A percentile compares a stretch with the other conserved stretches of the same genome.
Conservation (phyloP, 2,888 invertebrate species). For the Parnassius glacialis region DNA sequence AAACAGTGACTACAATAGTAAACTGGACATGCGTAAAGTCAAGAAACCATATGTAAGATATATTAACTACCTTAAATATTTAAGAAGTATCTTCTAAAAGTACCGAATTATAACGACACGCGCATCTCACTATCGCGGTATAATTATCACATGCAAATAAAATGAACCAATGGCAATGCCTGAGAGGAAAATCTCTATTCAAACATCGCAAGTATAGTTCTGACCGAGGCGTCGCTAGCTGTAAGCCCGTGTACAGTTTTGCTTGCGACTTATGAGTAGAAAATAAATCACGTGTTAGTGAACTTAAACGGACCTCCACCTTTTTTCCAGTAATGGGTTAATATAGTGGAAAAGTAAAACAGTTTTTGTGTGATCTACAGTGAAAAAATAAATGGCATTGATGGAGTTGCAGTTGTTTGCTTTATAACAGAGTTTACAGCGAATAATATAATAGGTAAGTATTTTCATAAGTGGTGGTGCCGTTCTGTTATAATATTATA, state of each 20-base stretch:
- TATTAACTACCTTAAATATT: neutral
- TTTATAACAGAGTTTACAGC: neutral
- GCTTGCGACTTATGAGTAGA: neutral
- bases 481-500: too few species aligned
- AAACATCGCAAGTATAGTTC: slow-evolving; percentile 32
- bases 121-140: slow-evolving; percentile 45
- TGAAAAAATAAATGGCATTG: slow-evolving; percentile 24
- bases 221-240: neutral
- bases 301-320: neutral
- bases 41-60: too few species aligned
- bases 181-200: slow-evolving; percentile 40
- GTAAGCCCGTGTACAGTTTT: neutral
- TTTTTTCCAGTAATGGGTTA: neutral
- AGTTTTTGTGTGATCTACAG: neutral
- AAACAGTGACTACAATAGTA: too few species aligned
- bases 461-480: neutral
- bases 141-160: slow-evolving; percentile 57
- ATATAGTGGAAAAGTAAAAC: neutral
- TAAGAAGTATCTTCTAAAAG: slow-evolving; percentile 8
- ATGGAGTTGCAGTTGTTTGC: neutral
- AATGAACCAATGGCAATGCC: slow-evolving; percentile 39
- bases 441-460: neutral
- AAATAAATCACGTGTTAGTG: neutral
- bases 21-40: too few species aligned
- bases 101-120: slow-evolving; percentile 32